These are phyloP conservation scores for Brachyhypopomus occidentalis DNA, from an alignment of 2,113 vertebrate genomes.

Conservation along the genomic window DNA sequence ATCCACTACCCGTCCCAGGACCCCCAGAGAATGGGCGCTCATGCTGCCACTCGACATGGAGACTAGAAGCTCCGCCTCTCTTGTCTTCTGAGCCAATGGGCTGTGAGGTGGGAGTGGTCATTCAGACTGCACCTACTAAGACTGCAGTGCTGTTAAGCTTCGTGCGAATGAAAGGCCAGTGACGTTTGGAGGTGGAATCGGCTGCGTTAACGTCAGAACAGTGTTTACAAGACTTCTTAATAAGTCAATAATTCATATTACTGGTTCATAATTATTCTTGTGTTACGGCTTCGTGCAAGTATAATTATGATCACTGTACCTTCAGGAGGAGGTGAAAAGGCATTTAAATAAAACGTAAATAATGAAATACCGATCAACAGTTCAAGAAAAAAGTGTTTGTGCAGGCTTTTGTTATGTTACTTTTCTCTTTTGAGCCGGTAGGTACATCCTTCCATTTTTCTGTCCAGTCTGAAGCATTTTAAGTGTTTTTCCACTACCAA, in stretches of 20 bases:
- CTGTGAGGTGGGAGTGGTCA: constrained; percentile 7
- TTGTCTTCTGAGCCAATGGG: constrained; percentile 18
- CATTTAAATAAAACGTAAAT: not conserved
- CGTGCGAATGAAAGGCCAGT: not conserved
- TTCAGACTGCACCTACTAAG: not conserved
- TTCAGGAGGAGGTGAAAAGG: not conserved
- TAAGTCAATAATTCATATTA: not conserved
- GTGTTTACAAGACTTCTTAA: not conserved
- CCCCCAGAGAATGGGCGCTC: constrained; percentile 94
- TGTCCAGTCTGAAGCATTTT: too few species aligned
- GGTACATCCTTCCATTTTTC: too few species aligned
- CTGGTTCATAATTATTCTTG: not conserved
- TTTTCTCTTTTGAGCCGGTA: too few species aligned
- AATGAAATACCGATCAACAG: not conserved
- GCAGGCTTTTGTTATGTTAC: too few species aligned
- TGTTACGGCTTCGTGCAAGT: too few species aligned
- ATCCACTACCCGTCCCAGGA: constrained; percentile 97
- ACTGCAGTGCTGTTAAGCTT: not conserved
- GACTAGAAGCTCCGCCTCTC: constrained; percentile 61
- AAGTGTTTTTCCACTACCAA: too few species aligned
- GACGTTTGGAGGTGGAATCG: too few species aligned
- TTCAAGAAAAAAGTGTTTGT: not conserved
- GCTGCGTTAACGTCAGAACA: constrained; percentile 11
- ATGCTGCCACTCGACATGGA: constrained; percentile 84
- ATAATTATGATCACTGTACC: not conserved